Conservation (phyloP, 2,797 vertebrate species). For the Myotis planiceps region DNA sequence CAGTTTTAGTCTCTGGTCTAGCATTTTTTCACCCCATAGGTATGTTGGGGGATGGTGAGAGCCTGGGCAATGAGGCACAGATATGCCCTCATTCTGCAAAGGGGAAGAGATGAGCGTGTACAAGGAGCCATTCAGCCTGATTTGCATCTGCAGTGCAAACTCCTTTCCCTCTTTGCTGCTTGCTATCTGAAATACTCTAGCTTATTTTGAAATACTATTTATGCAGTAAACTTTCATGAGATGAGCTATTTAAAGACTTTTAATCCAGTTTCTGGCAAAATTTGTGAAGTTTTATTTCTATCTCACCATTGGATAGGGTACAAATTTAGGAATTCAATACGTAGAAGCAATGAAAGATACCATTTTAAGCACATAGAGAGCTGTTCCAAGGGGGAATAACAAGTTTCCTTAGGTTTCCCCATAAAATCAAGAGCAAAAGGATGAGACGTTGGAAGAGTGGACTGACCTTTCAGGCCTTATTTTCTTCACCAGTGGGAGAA, state of each 20-base stretch:
- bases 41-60: neutral
- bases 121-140: neutral
- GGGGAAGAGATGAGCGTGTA: neutral
- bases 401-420: neutral
- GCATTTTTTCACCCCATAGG: neutral
- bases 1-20: neutral
- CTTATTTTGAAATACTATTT: neutral
- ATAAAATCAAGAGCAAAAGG: neutral
- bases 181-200: neutral
- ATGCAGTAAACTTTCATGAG: neutral
- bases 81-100: neutral
- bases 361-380: neutral
- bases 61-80: fast-evolving
- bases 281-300: constrained; percentile 20
- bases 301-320: neutral
- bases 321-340: neutral
- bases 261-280: constrained; percentile 26
- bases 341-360: neutral
- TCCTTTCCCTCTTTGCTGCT: neutral
- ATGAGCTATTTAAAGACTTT: constrained; percentile 28
- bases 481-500: neutral
- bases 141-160: neutral
- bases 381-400: neutral
- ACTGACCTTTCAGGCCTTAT: neutral
- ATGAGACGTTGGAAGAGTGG: neutral